Percentiles rank a stretch among this genome's conserved stretches.
Conservation (phyloP, 2,113 vertebrate genomes). For the Siphamia tubifer region DNA sequence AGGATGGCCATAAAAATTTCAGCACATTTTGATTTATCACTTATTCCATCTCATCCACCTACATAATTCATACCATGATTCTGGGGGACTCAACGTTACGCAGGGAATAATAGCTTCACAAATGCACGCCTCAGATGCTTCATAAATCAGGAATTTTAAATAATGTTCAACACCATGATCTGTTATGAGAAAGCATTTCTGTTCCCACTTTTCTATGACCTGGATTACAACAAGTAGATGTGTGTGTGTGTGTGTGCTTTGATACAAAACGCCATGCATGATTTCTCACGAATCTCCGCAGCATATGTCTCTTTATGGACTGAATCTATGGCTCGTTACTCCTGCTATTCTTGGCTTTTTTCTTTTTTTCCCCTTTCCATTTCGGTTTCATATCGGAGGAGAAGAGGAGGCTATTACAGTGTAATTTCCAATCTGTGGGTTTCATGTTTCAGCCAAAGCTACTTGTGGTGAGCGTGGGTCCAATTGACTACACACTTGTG, state of each 20-base stretch:
- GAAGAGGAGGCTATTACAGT: conserved; percentile 29
- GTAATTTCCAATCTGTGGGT: conserved; percentile 46
- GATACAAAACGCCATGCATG: not conserved
- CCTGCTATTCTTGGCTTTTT: conserved; percentile 36
- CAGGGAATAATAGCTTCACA: not conserved
- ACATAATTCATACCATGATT: conserved; percentile 8
- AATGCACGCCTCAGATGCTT: not conserved
- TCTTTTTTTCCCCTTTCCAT: conserved; percentile 15
- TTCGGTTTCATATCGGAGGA: conserved; percentile 14
- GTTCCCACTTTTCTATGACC: not conserved
- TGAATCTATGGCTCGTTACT: conserved; percentile 43
- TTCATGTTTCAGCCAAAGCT: conserved; percentile 60
- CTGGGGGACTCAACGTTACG: not conserved
- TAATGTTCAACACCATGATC: not conserved
- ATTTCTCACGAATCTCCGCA: conserved; percentile 23
- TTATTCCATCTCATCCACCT: conserved; percentile 3
- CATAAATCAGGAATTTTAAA: conserved; percentile 4
- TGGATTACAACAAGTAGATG: not conserved
- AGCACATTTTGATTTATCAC: conserved; percentile 28
- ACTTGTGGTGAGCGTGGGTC: conserved; percentile 55
- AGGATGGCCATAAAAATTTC: not conserved
- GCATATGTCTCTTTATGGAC: not conserved
- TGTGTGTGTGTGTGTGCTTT: not conserved
- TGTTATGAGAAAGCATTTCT: conserved; percentile 3
- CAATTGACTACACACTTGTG: conserved; percentile 26